Evolutionary conservation across 2,797 vertebrate species (phyloP).

Genomic region (Microcaecilia unicolor): DNA sequence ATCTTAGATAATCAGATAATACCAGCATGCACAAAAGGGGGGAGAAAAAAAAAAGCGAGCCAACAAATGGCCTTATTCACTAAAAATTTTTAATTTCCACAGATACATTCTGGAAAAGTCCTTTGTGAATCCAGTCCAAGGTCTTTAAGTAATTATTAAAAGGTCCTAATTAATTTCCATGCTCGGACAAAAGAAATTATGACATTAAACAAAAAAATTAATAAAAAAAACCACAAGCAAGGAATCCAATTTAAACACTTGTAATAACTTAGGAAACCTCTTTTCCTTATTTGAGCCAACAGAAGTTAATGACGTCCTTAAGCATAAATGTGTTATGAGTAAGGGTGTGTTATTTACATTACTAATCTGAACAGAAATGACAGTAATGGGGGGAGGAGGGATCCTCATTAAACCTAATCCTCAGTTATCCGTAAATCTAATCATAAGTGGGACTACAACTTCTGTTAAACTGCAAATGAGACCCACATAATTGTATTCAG

Average conservation of each 20-base stretch:
- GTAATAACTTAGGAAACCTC: conserved; percentile 23
- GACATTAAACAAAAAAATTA: no score
- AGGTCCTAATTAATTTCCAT: conserved; percentile 19
- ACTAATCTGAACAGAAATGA: conserved; percentile 34
- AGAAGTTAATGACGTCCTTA: conserved; percentile 17
- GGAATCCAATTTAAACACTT: conserved; percentile 18
- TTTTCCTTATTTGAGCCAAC: conserved; percentile 29
- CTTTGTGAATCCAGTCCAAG: conserved; percentile 10
- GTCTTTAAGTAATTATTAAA: conserved; percentile 24
- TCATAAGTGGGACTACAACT: conserved; percentile 16
- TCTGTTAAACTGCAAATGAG: conserved; percentile 8
- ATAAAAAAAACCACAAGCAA: conserved; percentile 15
- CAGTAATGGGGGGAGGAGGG: conserved; percentile 24
- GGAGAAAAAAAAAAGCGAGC: no score
- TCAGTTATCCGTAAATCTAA: conserved; percentile 20
- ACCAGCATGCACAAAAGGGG: no score
- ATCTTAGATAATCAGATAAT: conserved; percentile 11
- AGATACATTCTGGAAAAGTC: no score
- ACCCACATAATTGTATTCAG: conserved; percentile 3
- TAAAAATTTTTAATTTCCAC: no score
- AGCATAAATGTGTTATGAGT: conserved; percentile 25
- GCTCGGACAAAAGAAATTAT: background rate
- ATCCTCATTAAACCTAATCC: conserved; percentile 35
- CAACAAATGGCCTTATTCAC: no score
- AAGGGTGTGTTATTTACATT: conserved; percentile 20